A percentile compares a stretch with the other conserved stretches of the same genome.
Conservation (phyloP, 2,797 vertebrate genomes). For the Pangasius sanitwongsei region DNA sequence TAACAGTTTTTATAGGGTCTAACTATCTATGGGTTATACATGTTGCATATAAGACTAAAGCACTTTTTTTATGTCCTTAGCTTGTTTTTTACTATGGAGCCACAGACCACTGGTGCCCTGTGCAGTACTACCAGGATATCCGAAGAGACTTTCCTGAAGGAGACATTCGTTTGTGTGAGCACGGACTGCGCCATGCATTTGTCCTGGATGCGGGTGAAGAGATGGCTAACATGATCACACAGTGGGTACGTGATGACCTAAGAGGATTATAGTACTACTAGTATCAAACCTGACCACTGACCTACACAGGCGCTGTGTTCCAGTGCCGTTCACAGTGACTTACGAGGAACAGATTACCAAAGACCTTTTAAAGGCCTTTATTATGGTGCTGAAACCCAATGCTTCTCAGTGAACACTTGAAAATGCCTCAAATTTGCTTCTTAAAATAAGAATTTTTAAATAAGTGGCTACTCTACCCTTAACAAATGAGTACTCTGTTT, state of each 20-base stretch:
- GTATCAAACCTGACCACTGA: conserved; percentile 18
- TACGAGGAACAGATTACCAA: neutral
- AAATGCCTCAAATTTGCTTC: neutral
- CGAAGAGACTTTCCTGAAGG: conserved; percentile 86
- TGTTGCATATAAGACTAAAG: neutral
- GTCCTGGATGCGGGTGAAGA: conserved; percentile 79
- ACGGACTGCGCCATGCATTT: conserved; percentile 85
- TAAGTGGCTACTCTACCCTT: neutral
- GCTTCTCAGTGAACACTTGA: neutral
- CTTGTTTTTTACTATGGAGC: conserved; percentile 92
- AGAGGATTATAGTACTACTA: conserved; percentile 63
- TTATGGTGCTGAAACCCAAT: neutral
- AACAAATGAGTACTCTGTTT: neutral
- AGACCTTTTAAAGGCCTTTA: conserved; percentile 5
- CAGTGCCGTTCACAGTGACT: conserved; percentile 2
- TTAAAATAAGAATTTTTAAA: neutral
- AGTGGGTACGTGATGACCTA: conserved; percentile 80
- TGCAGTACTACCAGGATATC: conserved; percentile 87
- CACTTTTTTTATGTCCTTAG: conserved; percentile 64
- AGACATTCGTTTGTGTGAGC: conserved; percentile 87
- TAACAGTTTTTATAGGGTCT: neutral
- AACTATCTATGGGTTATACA: neutral
- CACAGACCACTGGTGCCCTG: conserved; percentile 87
- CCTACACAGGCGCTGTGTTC: neutral
- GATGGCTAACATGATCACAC: conserved; percentile 81